Evolutionary conservation across 1,140 invertebrate species (phyloP), one percentile per base, ranked within the genome.

Genomic region (Trichogramma pretiosum): DNA sequence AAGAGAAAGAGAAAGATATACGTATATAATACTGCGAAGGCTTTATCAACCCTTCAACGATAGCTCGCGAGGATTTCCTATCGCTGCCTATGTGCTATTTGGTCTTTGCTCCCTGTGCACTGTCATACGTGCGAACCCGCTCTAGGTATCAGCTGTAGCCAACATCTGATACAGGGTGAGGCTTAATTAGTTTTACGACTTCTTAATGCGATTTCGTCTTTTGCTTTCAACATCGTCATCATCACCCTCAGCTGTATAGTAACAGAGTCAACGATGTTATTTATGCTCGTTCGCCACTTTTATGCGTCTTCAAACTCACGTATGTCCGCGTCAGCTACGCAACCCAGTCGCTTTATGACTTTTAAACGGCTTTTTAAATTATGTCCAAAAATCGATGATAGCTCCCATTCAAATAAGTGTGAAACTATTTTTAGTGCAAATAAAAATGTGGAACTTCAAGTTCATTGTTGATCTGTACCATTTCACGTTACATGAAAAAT

Each of bases 21-120:
- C 14, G n/a, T 56, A 58, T 55, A 59, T 58, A 56, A 53, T 54
- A 52, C 60, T 60, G 57, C 51, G 54, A 50, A 57, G 54, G 54
- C 52, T 60, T 64, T 64, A 64, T 64, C 62, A 62, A 63, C 62
- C 62, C 62, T 64, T 63, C 59, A 57, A 50, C 59, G n/a, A n/a
- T n/a, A n/a, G n/a, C n/a, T n/a, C n/a, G n/a, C n/a, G 55, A 36
- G 46, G 42, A 56, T 55, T 61, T 62, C 56, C 57, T 58, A 59
- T 59, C 60, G 56, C 49, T 43, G 1, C 22, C 22, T 8, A n/a
- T 42, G 26, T 41, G 22, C 38, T 23, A 16, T 30, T 41, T 41
- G 18, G 24, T 32, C 26, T 32, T 32, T 3, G 24, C 14, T 9
- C 21, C 10, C 36, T 37, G 16, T 5, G n/a, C 24, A 11, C 24